A percentile compares a stretch with the other conserved stretches of the same genome.
phyloP scores from a whole-genome alignment of 2,113 vertebrate genomes.

The Malurus melanocephalus region DNA sequence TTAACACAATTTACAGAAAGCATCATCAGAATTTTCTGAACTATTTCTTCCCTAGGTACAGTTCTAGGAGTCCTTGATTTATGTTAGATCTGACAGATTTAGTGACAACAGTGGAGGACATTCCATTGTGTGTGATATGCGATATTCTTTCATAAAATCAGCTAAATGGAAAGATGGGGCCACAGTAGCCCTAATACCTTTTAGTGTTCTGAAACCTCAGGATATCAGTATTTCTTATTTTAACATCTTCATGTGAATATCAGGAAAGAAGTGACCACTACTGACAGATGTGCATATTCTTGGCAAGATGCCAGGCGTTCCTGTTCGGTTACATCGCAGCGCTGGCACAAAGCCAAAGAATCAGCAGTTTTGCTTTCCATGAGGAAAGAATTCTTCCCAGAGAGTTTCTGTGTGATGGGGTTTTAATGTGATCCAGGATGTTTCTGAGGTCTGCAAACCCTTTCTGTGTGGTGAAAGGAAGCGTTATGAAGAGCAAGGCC shows the following conservation, averaged over 20 bases:
- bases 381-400: not conserved
- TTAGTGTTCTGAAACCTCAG: not conserved
- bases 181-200: not conserved
- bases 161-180: not conserved
- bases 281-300: not conserved
- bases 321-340: not conserved
- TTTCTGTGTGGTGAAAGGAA: not conserved
- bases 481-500: not conserved
- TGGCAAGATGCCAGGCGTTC: not conserved
- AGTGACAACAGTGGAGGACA: not conserved
- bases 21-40: not conserved
- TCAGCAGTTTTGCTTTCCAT: not conserved
- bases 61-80: not conserved
- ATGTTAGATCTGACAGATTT: not conserved
- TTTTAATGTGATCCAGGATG: constrained; percentile 7
- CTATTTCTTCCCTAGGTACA: not conserved
- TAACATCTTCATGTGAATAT: not conserved
- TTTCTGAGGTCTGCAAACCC: not conserved
- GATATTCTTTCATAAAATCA: not conserved
- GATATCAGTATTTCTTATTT: not conserved
- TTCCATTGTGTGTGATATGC: not conserved
- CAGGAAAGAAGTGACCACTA: not conserved
- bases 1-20: not conserved
- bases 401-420: not conserved
- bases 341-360: not conserved